Conservation (phyloP, 2,888 invertebrate species). For the Scaptomyza polygonia region DNA sequence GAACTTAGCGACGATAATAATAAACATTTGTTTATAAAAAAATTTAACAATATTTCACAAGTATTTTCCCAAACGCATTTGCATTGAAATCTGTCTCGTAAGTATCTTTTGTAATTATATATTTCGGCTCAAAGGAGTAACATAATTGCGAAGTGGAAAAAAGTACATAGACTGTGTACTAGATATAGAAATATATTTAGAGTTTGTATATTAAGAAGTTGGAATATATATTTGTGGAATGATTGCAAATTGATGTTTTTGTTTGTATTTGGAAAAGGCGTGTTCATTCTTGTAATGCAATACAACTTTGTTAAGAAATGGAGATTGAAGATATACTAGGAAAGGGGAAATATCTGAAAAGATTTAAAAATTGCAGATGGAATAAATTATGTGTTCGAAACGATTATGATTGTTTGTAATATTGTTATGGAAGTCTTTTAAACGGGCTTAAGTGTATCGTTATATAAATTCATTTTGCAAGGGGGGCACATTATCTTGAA, state of each 20-base stretch:
- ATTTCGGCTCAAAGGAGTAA: constrained; percentile 53
- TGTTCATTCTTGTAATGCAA: constrained; percentile 37
- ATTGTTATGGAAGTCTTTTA: neutral
- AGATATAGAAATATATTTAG: constrained; percentile 36
- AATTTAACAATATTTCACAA: constrained; percentile 69
- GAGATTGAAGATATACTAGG: neutral
- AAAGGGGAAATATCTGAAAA: neutral
- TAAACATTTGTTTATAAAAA: constrained; percentile 35
- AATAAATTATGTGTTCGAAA: neutral
- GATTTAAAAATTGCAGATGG: constrained; percentile 2
- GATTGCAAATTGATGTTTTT: constrained; percentile 26
- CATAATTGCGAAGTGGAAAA: constrained; percentile 56
- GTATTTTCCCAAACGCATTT: constrained; percentile 83
- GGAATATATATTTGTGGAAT: constrained; percentile 30
- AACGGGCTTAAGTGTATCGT: constrained; percentile 1
- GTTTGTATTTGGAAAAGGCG: constrained; percentile 7
- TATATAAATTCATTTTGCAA: constrained; percentile 2
- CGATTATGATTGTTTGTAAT: constrained; percentile 1
- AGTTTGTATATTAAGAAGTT: constrained; percentile 35
- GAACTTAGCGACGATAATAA: constrained; percentile 44
- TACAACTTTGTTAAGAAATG: constrained; percentile 30
- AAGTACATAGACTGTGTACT: constrained; percentile 62
- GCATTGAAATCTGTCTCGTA: constrained; percentile 84
- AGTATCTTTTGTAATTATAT: constrained; percentile 82
- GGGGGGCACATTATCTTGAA: neutral